phyloP scores from a whole-genome alignment of 2,797 vertebrate genomes.

The Anabacerthia variegaticeps region DNA sequence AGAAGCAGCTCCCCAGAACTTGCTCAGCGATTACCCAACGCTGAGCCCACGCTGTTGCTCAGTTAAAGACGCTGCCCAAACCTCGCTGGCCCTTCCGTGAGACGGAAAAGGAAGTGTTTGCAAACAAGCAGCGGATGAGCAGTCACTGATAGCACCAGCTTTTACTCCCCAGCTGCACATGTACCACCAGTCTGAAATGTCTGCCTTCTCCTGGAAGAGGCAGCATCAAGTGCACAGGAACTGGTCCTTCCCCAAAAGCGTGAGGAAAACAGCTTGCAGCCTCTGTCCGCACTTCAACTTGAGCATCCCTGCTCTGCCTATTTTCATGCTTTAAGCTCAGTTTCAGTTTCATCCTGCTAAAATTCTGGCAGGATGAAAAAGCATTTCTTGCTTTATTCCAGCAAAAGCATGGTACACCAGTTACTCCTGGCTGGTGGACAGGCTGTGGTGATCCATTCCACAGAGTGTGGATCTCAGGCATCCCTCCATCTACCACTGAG shows the following conservation, averaged over 20 bases:
- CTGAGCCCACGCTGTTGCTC: not conserved
- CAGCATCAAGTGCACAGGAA: not conserved
- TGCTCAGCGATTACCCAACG: not conserved
- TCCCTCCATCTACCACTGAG: not conserved
- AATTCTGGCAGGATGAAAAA: not conserved
- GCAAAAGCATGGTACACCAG: not conserved
- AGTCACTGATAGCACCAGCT: not conserved
- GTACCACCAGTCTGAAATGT: not conserved
- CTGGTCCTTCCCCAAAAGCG: rapidly evolving
- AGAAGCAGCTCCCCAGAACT: not conserved
- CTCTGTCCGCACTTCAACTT: not conserved
- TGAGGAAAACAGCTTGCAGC: not conserved
- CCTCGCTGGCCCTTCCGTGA: rapidly evolving
- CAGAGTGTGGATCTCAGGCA: rapidly evolving
- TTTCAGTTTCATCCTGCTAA: not conserved
- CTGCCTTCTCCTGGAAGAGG: not conserved
- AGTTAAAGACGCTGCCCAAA: not conserved
- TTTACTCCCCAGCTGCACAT: not conserved
- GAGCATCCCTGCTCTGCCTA: not conserved
- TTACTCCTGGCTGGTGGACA: not conserved
- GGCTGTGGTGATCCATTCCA: not conserved
- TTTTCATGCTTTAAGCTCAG: not conserved
- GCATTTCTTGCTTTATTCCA: not conserved
- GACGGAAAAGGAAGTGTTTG: rapidly evolving
- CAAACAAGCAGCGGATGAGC: not conserved